A percentile compares a stretch with the other conserved stretches of the same genome.
phyloP scores from a whole-genome alignment of 1,140 invertebrate genomes.

The Temnothorax longispinosus region DNA sequence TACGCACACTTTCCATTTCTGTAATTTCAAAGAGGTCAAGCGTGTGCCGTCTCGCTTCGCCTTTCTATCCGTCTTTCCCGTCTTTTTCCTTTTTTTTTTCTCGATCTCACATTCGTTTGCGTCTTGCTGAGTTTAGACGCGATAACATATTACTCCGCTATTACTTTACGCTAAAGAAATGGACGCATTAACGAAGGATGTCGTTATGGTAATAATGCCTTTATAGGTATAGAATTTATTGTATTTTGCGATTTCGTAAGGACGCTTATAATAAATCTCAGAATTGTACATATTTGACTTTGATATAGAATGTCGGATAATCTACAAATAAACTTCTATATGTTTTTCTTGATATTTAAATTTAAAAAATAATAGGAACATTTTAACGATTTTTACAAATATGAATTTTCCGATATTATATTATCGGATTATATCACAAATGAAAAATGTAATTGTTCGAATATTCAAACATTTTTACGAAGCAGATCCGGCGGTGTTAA shows the following conservation, averaged over 20 bases:
- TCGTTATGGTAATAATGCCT: constrained; percentile 1
- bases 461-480: constrained; percentile 33
- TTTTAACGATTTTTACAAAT: background rate
- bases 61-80: background rate
- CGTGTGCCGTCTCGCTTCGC: constrained; percentile 5
- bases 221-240: constrained; percentile 50
- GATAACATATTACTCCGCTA: constrained; percentile 13
- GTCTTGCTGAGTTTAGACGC: background rate
- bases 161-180: background rate
- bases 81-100: constrained; percentile 46
- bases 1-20: constrained; percentile 75
- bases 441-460: constrained; percentile 25
- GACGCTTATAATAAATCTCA: background rate
- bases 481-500: constrained; percentile 53
- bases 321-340: background rate
- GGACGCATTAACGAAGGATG: constrained; percentile 12
- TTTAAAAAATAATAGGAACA: background rate
- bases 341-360: background rate
- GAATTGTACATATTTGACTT: background rate
- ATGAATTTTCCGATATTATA: background rate
- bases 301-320: background rate
- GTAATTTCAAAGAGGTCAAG: constrained; percentile 73
- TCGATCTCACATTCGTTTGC: constrained; percentile 23
- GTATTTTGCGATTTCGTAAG: background rate
- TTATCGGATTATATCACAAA: background rate